Evolutionary conservation across 30 jellyfish, hydroid and myxozoan species (phyloP).

Genomic region (Cassiopea xamachana): DNA sequence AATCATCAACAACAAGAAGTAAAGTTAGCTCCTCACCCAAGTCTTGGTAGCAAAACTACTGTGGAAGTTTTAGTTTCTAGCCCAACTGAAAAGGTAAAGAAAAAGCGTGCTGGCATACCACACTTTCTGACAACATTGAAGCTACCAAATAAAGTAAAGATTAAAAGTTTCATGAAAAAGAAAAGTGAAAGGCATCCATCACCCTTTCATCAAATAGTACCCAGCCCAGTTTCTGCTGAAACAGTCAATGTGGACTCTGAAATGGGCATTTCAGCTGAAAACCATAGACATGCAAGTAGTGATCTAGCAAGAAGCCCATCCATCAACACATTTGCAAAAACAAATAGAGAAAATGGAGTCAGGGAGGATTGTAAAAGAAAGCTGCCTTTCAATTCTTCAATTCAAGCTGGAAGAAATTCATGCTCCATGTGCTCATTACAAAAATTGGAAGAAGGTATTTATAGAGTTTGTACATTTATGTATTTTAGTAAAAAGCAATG

Average conservation of each 20-base stretch:
- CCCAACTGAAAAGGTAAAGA: conserved; percentile 69
- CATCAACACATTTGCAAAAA: conserved; percentile 62
- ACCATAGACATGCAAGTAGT: not conserved
- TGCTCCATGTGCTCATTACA: conserved; percentile 87
- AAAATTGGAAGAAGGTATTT: conserved; percentile 90
- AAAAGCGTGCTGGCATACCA: conserved; percentile 68
- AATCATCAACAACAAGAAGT: not conserved
- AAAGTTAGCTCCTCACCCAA: conserved; percentile 71
- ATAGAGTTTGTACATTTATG: not conserved
- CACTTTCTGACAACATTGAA: conserved; percentile 78
- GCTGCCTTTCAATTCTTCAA: not conserved
- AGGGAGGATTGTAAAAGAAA: not conserved
- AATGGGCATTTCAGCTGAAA: not conserved
- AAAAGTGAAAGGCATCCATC: conserved; percentile 55
- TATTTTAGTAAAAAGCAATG: not conserved
- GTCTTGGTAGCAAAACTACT: conserved; percentile 37
- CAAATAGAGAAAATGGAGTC: conserved; percentile 8
- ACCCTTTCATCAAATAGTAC: conserved; percentile 16
- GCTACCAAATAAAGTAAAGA: conserved; percentile 80
- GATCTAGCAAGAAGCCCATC: conserved; percentile 49
- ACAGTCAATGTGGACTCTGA: not conserved
- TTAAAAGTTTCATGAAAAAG: conserved; percentile 63
- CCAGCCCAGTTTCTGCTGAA: conserved; percentile 41
- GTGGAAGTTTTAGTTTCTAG: conserved; percentile 53
- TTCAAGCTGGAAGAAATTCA: conserved; percentile 62